Percentiles rank a stretch among this genome's conserved stretches.
Evolutionary conservation across 1,140 invertebrate species (phyloP).

Genomic region (Plodia interpunctella): DNA sequence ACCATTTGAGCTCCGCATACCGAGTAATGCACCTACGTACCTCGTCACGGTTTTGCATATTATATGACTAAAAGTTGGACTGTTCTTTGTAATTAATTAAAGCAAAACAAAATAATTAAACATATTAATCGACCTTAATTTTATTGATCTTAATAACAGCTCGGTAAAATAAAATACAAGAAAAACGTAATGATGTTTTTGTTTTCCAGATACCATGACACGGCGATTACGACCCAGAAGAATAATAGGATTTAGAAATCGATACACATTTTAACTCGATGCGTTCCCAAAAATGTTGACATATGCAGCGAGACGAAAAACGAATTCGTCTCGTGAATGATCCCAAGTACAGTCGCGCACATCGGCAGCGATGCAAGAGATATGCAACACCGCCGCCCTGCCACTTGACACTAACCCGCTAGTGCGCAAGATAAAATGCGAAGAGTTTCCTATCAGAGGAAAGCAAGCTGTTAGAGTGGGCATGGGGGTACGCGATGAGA

Average conservation of each 20-base stretch:
- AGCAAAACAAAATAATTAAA: too few species aligned
- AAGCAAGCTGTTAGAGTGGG: slow-evolving; percentile 63
- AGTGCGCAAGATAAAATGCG: slow-evolving; percentile 76
- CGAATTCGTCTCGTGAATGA: slow-evolving; percentile 52
- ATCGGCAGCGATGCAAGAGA: slow-evolving; percentile 75
- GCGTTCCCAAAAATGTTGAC: slow-evolving; percentile 47
- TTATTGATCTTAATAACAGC: too few species aligned
- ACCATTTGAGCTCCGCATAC: too few species aligned
- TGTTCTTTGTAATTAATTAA: too few species aligned
- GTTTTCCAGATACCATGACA: slow-evolving; percentile 47
- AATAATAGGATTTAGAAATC: not conserved
- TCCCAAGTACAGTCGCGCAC: slow-evolving; percentile 40
- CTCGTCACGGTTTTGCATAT: too few species aligned
- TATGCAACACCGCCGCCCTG: slow-evolving; percentile 74
- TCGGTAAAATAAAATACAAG: too few species aligned
- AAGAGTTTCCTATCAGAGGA: slow-evolving; percentile 72
- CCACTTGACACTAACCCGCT: slow-evolving; percentile 73
- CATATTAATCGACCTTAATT: too few species aligned
- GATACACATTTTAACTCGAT: not conserved
- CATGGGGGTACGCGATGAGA: slow-evolving; percentile 72
- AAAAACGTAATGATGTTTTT: slow-evolving; percentile 16
- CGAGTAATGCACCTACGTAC: too few species aligned
- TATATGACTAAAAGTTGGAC: too few species aligned
- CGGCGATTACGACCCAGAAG: slow-evolving; percentile 27
- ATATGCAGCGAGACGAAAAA: slow-evolving; percentile 49